These are phyloP conservation scores for Heliconius melpomene DNA, from an alignment of 1,140 invertebrate genomes.

Conservation along the genomic window DNA sequence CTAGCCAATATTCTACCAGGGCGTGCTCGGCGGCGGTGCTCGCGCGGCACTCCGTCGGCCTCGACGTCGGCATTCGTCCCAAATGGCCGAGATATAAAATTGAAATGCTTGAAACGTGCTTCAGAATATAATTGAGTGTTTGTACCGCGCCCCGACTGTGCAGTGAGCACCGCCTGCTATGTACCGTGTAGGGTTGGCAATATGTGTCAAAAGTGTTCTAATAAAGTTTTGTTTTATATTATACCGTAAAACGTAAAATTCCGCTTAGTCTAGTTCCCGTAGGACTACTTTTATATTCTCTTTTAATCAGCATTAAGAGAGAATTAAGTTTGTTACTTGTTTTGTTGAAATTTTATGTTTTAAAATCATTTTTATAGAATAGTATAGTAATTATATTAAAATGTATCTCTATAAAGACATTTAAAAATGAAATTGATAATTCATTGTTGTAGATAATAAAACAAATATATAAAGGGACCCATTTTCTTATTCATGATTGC, in stretches of 20 bases:
- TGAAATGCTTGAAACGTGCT: conserved; percentile 63
- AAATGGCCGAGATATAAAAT: conserved; percentile 56
- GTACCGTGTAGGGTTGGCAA: not conserved
- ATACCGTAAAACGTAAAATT: too few species aligned
- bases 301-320: too few species aligned
- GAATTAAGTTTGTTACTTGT: too few species aligned
- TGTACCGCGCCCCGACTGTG: conserved; percentile 40
- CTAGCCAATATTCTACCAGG: conserved; percentile 30
- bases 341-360: too few species aligned
- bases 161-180: conserved; percentile 41
- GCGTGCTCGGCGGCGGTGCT: conserved; percentile 12
- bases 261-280: too few species aligned
- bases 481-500: not conserved
- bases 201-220: not conserved
- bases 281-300: too few species aligned
- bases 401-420: not conserved
- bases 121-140: conserved; percentile 60
- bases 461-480: not conserved
- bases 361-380: too few species aligned
- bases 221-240: too few species aligned
- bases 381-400: too few species aligned
- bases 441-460: not conserved
- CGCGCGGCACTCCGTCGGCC: not conserved
- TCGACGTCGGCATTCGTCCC: conserved; percentile 34
- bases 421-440: not conserved